Evolutionary conservation across 2,888 invertebrate genomes (phyloP).

Genomic region (Orthosia incerta): DNA sequence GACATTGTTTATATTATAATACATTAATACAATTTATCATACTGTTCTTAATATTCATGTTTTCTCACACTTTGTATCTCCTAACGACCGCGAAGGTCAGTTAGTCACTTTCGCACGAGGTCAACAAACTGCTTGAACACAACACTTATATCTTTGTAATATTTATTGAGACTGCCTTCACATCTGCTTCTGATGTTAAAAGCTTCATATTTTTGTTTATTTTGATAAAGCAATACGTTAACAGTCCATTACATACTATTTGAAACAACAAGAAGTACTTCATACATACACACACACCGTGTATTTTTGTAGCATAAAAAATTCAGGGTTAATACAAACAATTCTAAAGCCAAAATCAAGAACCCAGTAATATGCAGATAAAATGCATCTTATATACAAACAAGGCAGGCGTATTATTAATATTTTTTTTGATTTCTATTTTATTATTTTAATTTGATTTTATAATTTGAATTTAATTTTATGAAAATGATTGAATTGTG

Average conservation of each 20-base stretch:
- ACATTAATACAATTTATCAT: background rate
- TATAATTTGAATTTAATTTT: too few species aligned
- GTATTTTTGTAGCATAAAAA: background rate
- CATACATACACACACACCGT: background rate
- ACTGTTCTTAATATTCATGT: conserved; percentile 11
- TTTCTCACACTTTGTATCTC: conserved; percentile 28
- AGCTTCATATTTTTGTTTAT: background rate
- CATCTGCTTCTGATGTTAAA: background rate
- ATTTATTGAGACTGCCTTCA: background rate
- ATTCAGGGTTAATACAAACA: background rate
- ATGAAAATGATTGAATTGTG: too few species aligned
- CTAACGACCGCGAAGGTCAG: conserved; percentile 23
- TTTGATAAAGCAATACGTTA: background rate
- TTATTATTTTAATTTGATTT: too few species aligned
- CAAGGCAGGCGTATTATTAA: too few species aligned
- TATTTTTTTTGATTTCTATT: too few species aligned
- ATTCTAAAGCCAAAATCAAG: background rate
- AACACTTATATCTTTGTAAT: background rate
- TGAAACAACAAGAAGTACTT: background rate
- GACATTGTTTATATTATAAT: conserved; percentile 15
- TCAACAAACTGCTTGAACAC: conserved; percentile 24
- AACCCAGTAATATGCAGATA: too few species aligned
- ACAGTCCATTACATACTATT: background rate
- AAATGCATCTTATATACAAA: too few species aligned
- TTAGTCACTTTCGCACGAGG: conserved; percentile 31